Conservation (phyloP, 2,888 invertebrate genomes). For the Acronicta alni region DNA sequence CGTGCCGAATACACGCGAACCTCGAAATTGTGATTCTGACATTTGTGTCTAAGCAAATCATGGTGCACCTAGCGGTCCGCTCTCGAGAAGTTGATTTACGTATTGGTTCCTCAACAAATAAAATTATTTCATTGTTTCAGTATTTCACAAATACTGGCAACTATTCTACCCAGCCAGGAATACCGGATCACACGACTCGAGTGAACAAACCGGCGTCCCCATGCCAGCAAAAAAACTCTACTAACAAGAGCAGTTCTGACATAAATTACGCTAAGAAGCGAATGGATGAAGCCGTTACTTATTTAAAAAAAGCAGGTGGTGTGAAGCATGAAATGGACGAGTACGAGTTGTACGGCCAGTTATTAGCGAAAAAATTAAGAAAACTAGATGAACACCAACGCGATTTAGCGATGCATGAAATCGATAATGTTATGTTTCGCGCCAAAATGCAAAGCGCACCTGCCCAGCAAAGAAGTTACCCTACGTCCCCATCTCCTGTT, state of each 20-base stretch:
- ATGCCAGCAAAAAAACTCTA: constrained; percentile 37
- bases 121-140: constrained; percentile 49
- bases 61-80: no score
- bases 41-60: no score
- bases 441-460: constrained; percentile 73
- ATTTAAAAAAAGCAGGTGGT: constrained; percentile 51
- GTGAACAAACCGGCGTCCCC: constrained; percentile 46
- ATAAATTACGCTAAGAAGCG: constrained; percentile 60
- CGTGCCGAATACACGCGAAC: no score
- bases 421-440: constrained; percentile 82
- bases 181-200: constrained; percentile 45
- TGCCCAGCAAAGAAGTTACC: constrained; percentile 62
- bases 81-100: no score
- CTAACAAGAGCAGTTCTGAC: constrained; percentile 39
- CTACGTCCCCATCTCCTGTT: constrained; percentile 68
- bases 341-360: constrained; percentile 79
- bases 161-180: constrained; percentile 52
- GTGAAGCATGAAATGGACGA: constrained; percentile 74
- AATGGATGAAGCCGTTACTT: constrained; percentile 59
- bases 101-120: neutral
- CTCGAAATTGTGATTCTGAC: no score
- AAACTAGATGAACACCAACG: constrained; percentile 81
- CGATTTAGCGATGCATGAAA: constrained; percentile 83
- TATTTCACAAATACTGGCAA: constrained; percentile 52
- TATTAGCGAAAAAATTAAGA: constrained; percentile 81